These are phyloP conservation scores for Sciaenops ocellatus DNA, from an alignment of 2,797 vertebrate genomes.

Conservation along the genomic window DNA sequence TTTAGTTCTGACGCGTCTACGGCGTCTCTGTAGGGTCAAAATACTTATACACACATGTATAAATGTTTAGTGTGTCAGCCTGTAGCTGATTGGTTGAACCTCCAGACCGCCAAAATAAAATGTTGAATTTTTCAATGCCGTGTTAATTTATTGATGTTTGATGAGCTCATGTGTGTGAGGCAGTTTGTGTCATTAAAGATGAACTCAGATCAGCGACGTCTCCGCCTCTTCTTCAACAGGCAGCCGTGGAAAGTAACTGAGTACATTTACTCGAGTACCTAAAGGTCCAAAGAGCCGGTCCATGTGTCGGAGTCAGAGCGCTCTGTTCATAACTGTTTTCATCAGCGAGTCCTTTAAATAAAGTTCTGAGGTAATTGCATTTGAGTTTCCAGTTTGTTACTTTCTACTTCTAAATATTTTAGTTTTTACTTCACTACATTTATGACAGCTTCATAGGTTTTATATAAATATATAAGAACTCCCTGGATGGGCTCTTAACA, in stretches of 20 bases:
- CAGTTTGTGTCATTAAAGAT: conserved; percentile 62
- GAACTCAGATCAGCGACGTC: conserved; percentile 17
- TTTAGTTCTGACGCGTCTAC: neutral
- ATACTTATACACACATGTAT: neutral
- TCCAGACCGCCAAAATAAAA: neutral
- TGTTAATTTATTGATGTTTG: conserved; percentile 53
- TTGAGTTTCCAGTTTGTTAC: too few relatives aligned
- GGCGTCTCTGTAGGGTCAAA: neutral
- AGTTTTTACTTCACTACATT: too few relatives aligned
- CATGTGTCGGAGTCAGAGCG: too few relatives aligned
- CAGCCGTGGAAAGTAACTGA: neutral
- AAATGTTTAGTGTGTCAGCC: too few relatives aligned
- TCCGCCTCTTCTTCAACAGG: neutral
- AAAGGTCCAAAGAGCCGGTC: too few relatives aligned
- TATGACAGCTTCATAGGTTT: too few relatives aligned
- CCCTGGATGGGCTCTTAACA: too few relatives aligned
- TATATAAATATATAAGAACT: too few relatives aligned
- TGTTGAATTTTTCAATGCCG: neutral
- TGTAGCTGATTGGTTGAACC: neutral
- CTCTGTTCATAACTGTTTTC: too few relatives aligned
- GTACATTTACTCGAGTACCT: neutral
- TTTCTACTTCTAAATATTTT: too few relatives aligned
- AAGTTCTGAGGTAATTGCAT: too few relatives aligned
- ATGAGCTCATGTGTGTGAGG: conserved; percentile 5
- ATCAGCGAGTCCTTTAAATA: too few relatives aligned